phyloP scores from a whole-genome alignment of 2,113 vertebrate genomes.

The Micronycteris hirsuta region DNA sequence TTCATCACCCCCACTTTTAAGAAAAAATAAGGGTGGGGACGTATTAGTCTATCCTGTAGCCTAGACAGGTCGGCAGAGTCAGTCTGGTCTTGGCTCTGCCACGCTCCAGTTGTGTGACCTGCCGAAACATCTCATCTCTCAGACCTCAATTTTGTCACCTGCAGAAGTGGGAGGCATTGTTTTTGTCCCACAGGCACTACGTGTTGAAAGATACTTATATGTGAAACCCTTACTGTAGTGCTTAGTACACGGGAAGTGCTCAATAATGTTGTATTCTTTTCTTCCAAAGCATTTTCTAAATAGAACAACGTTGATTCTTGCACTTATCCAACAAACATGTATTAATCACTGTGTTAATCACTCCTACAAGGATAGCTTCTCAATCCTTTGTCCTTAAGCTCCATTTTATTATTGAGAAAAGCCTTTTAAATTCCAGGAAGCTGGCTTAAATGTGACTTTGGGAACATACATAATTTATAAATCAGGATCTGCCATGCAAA shows the following conservation, averaged over 20 bases:
- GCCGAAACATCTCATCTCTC: not conserved
- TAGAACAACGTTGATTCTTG: not conserved
- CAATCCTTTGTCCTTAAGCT: conserved; percentile 11
- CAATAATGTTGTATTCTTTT: not conserved
- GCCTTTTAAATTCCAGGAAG: not conserved
- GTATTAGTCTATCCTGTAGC: not conserved
- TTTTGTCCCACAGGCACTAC: not conserved
- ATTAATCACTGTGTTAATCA: not conserved
- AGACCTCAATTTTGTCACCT: conserved; percentile 11
- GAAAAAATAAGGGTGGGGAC: not conserved
- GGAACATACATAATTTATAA: conserved; percentile 35
- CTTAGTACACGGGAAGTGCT: not conserved
- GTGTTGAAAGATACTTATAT: not conserved
- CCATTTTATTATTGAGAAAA: conserved; percentile 34
- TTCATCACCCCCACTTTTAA: not conserved
- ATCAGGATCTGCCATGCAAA: conserved; percentile 14
- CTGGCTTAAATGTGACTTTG: conserved; percentile 18
- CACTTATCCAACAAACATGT: not conserved
- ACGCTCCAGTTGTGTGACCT: not conserved
- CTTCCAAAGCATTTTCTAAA: conserved; percentile 6
- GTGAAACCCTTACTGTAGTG: not conserved
- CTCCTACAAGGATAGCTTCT: conserved; percentile 5
- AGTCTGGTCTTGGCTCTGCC: not conserved
- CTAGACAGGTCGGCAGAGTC: not conserved
- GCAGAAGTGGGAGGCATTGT: not conserved